Conservation (phyloP, 2,113 vertebrate species). For the Euleptes europaea region DNA sequence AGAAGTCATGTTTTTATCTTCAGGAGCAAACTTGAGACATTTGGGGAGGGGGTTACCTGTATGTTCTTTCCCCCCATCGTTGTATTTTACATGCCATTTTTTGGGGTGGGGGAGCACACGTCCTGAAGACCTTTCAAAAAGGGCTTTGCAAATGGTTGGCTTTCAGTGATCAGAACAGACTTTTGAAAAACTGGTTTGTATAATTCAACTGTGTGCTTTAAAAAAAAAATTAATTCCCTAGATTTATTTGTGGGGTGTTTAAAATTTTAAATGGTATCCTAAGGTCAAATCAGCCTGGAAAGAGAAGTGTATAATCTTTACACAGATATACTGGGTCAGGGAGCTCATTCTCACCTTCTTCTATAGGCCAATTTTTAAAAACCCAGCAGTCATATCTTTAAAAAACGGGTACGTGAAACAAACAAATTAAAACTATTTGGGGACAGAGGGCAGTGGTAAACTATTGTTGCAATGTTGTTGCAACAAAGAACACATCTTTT, state of each 20-base stretch:
- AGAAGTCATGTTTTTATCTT: conserved; percentile 1
- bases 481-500: not conserved
- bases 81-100: not conserved
- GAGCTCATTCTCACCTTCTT: not conserved
- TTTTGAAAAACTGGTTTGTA: not conserved
- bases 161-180: not conserved
- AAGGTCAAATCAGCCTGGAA: not conserved
- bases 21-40: not conserved
- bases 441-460: too few relatives aligned
- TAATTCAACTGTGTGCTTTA: not conserved
- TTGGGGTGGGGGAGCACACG: not conserved
- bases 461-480: not conserved
- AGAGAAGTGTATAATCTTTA: not conserved
- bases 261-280: not conserved
- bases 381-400: not conserved
- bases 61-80: not conserved
- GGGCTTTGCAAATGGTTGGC: not conserved
- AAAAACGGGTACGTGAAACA: not conserved
- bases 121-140: not conserved
- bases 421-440: not conserved
- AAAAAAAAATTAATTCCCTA: not conserved
- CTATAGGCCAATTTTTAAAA: not conserved
- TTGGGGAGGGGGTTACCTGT: conserved; percentile 19
- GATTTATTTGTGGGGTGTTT: not conserved
- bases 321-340: not conserved